These are phyloP conservation scores for Solenodon paradoxus DNA, from an alignment of 2,113 vertebrate species.

Conservation along the genomic window DNA sequence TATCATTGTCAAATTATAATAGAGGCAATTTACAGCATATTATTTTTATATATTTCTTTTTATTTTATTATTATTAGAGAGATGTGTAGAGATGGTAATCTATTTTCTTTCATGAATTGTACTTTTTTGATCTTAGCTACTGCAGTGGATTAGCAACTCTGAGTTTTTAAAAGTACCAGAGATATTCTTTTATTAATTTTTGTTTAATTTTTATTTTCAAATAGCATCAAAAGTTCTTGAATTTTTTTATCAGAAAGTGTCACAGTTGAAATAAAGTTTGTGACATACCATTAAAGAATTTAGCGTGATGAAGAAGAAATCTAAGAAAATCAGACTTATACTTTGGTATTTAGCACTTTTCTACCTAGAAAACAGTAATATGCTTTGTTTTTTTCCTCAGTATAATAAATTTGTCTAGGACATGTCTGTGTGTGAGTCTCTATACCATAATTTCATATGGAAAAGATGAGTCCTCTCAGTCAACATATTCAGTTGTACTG, in stretches of 20 bases:
- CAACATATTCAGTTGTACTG: not conserved
- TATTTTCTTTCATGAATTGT: not conserved
- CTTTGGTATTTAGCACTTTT: not conserved
- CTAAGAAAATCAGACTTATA: not conserved
- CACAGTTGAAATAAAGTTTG: not conserved
- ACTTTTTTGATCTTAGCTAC: not conserved
- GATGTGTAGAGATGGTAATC: no score
- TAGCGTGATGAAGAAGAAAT: not conserved
- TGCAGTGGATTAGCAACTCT: not conserved
- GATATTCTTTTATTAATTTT: not conserved
- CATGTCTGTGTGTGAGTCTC: not conserved
- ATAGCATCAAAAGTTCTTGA: constrained; percentile 5
- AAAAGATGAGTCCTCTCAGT: not conserved
- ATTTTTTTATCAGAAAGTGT: not conserved
- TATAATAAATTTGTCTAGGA: not conserved
- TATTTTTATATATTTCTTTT: not conserved
- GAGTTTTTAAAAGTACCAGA: not conserved
- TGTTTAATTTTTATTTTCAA: not conserved
- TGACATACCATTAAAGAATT: not conserved
- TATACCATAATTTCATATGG: not conserved
- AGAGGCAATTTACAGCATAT: not conserved
- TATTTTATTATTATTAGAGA: not conserved
- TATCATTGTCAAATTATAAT: not conserved
- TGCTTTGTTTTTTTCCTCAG: not conserved
- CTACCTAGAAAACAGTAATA: not conserved